Evolutionary conservation across 2,888 invertebrate species (phyloP), one percentile per base, ranked within the genome.

Genomic region (Agrypnus murinus): DNA sequence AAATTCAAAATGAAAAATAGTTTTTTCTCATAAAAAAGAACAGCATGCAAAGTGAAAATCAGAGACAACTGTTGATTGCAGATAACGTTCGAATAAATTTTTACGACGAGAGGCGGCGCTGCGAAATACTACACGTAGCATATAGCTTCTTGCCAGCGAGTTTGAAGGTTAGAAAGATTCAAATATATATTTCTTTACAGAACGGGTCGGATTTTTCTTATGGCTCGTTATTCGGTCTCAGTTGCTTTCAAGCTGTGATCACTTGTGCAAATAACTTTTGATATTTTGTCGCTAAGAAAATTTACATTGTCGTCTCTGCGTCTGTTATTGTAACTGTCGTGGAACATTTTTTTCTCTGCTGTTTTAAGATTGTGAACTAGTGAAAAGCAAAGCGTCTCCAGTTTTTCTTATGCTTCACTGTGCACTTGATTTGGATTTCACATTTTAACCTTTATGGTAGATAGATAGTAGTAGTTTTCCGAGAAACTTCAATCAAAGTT

Each of bases 211-310:
- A 43, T 43, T 43, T 43, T 43, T 43, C 43, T 43, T 15, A 43
- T 43, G 43, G 43, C 15, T 43, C 14, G 43, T 43, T 43, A 43
- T 14, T 43, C 43, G 15, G 14, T 43, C 43, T 15, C 7, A 43
- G 15, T 43, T 43, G 43, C 43, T 43, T 43, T 43, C 25, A 25
- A 25, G 25, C 25, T 25, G 25, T 25, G 25, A 25, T 25, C 25
- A 25, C 5, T 25, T 25, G 43, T 15, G 50, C 31, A 32, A 50
- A 50, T 31, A 50, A 50, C 50, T 50, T 50, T 31, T 25, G 31
- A 31, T 50, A 50, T 50, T 32, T 50, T 31, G 25, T 12, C n/a
- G n/a, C n/a, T n/a, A n/a, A n/a, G 31, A 50, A n/a, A 50, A 31
- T 50, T 7, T 50, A 50, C 7, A 50, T 50, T 32, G 50, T 12